These are phyloP conservation scores for Rhea pennata DNA, from an alignment of 2,113 vertebrate genomes.

Conservation along the genomic window DNA sequence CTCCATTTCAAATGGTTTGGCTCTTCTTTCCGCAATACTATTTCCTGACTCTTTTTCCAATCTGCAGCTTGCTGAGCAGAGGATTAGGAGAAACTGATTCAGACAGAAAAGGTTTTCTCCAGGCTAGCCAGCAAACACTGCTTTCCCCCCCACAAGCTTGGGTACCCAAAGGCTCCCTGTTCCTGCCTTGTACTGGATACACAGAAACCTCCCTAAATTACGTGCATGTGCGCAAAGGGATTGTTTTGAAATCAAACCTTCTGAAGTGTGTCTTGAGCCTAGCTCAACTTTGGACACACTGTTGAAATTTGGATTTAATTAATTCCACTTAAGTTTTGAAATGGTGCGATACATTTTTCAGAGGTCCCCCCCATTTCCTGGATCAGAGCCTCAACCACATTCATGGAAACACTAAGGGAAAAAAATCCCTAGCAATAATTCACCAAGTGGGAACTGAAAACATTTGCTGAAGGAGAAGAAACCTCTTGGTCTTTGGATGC, in stretches of 20 bases:
- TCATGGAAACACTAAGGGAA: slow-evolving; percentile 67
- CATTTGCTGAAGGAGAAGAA: slow-evolving; percentile 51
- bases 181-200: not conserved
- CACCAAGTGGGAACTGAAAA: slow-evolving; percentile 62
- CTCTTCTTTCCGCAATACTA: not conserved
- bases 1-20: slow-evolving; percentile 37
- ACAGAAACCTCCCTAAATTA: slow-evolving; percentile 49
- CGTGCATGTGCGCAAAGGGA: slow-evolving; percentile 43
- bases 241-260: slow-evolving; percentile 68
- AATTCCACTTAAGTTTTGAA: slow-evolving; percentile 74
- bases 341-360: slow-evolving; percentile 70
- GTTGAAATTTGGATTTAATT: slow-evolving; percentile 79
- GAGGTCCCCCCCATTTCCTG: slow-evolving; percentile 64
- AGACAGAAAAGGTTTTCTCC: not conserved
- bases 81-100: slow-evolving; percentile 16
- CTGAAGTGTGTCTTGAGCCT: slow-evolving; percentile 66
- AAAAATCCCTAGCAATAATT: slow-evolving; percentile 65
- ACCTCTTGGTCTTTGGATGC: slow-evolving; percentile 51
- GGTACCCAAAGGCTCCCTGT: slow-evolving; percentile 31
- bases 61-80: slow-evolving; percentile 34
- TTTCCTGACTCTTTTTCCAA: slow-evolving; percentile 51
- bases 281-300: slow-evolving; percentile 67
- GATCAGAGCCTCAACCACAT: slow-evolving; percentile 71
- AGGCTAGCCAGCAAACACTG: not conserved
- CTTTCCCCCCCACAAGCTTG: not conserved